Percentiles rank a stretch among this genome's conserved stretches.
phyloP scores from a whole-genome alignment of 2,888 invertebrate species.

The Neoaliturus tenellus region DNA sequence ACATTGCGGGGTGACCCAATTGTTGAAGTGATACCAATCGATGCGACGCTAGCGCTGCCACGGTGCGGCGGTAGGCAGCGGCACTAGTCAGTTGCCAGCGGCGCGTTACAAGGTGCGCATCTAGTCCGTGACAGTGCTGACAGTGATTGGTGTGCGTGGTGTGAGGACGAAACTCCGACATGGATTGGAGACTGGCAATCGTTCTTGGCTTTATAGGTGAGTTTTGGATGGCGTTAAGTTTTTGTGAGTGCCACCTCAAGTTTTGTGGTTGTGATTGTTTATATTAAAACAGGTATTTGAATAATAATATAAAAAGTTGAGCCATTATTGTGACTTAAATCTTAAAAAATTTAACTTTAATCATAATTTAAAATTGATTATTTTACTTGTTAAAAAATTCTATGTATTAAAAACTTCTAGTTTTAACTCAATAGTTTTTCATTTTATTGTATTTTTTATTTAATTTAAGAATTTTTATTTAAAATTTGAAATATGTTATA shows the following conservation, averaged over 20 bases:
- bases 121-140: not conserved
- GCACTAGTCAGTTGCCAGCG: constrained; percentile 11
- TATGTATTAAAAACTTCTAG: too few relatives aligned
- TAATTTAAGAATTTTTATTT: too few relatives aligned
- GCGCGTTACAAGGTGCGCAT: not conserved
- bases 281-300: not conserved
- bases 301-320: too few relatives aligned
- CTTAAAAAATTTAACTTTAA: not conserved
- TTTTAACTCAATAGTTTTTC: too few relatives aligned
- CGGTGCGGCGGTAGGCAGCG: not conserved
- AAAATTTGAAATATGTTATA: too few relatives aligned
- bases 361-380: too few relatives aligned
- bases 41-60: not conserved
- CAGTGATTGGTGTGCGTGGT: not conserved
- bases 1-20: constrained; percentile 6
- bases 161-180: not conserved
- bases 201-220: constrained; percentile 13
- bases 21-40: constrained; percentile 24
- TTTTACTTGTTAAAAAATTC: too few relatives aligned
- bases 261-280: not conserved
- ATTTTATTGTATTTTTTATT: too few relatives aligned
- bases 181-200: not conserved
- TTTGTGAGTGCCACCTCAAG: not conserved
- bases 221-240: not conserved
- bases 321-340: not conserved